Percentiles rank a stretch among this genome's conserved stretches.
Conservation (phyloP, 2,113 vertebrate genomes). For the Hypomesus transpacificus region DNA sequence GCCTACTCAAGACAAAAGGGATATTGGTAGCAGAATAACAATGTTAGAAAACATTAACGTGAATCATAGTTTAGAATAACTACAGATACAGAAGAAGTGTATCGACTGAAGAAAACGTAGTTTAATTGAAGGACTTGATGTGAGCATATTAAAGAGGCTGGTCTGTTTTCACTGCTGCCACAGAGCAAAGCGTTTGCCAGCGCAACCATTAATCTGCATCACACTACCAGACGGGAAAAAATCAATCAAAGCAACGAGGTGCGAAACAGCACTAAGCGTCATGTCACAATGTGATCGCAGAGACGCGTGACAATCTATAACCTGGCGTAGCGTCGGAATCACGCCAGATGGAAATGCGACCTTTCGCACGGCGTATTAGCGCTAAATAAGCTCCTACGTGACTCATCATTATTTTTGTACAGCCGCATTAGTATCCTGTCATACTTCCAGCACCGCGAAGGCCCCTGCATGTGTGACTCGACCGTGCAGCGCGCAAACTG, state of each 20-base stretch:
- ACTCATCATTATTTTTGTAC: not conserved
- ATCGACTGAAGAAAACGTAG: too few species aligned
- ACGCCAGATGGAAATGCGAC: not conserved
- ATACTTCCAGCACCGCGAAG: not conserved
- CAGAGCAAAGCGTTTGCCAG: not conserved
- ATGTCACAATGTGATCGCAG: not conserved
- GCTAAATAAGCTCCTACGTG: not conserved
- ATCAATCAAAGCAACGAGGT: slow-evolving; percentile 1
- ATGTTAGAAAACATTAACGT: not conserved
- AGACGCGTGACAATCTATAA: not conserved
- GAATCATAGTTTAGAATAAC: not conserved
- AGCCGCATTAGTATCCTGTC: not conserved
- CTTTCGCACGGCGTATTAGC: not conserved
- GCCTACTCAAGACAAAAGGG: slow-evolving; percentile 6
- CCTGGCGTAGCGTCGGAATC: not conserved
- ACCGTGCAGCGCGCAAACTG: too few species aligned
- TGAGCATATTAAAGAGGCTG: not conserved
- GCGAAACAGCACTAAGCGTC: not conserved
- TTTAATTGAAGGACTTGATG: too few species aligned
- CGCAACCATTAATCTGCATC: slow-evolving; percentile 17
- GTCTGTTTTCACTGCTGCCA: not conserved
- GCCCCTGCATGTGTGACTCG: too few species aligned
- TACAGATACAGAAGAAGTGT: not conserved
- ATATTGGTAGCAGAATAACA: not conserved
- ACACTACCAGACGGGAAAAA: slow-evolving; percentile 14